phyloP scores from a whole-genome alignment of 2,888 invertebrate genomes.

The Melinaea marsaeus region DNA sequence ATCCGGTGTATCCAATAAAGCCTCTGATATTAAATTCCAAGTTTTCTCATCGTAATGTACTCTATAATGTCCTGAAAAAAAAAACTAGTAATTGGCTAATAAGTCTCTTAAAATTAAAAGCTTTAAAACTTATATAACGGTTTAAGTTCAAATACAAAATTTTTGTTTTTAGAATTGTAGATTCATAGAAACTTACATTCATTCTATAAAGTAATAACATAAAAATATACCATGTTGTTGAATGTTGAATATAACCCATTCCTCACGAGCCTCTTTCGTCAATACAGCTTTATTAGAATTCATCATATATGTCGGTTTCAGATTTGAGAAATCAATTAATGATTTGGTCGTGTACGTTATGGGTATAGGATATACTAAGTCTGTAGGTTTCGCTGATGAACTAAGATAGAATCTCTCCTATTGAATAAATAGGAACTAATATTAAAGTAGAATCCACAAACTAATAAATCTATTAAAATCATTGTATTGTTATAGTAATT shows the following conservation, averaged over 20 bases:
- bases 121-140: too few species aligned
- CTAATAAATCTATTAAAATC: neutral
- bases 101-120: too few species aligned
- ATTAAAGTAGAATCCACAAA: too few species aligned
- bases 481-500: neutral
- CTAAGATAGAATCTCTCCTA: slow-evolving; percentile 78
- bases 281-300: slow-evolving; percentile 50
- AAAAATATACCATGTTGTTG: slow-evolving; percentile 77
- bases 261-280: slow-evolving; percentile 47
- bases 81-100: neutral
- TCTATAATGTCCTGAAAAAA: slow-evolving; percentile 78
- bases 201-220: neutral
- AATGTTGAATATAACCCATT: slow-evolving; percentile 82
- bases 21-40: slow-evolving; percentile 74
- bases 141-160: too few species aligned
- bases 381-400: slow-evolving; percentile 47
- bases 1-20: slow-evolving; percentile 50
- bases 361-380: slow-evolving; percentile 65
- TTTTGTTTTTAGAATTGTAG: too few species aligned
- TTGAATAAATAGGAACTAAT: slow-evolving; percentile 25
- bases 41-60: slow-evolving; percentile 80
- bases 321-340: slow-evolving; percentile 50
- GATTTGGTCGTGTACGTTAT: slow-evolving; percentile 60
- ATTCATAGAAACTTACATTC: neutral
- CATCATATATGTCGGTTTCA: slow-evolving; percentile 69